These are phyloP conservation scores for Amniataba percoides DNA, from an alignment of 2,797 vertebrate genomes.

Conservation along the genomic window DNA sequence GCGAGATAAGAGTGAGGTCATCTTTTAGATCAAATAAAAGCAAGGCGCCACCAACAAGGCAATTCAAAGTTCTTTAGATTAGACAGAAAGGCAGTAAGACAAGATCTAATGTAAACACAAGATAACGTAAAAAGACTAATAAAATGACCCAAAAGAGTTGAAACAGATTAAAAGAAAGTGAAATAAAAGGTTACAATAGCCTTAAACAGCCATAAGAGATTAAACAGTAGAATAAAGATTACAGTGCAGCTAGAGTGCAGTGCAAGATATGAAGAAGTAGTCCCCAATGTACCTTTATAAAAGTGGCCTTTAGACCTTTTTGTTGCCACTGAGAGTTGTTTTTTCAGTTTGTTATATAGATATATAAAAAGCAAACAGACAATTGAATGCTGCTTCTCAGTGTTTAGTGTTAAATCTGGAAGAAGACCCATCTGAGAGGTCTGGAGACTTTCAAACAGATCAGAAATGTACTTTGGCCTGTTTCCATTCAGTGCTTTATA, in stretches of 20 bases:
- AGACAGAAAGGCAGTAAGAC: neutral
- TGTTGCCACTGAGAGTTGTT: too few relatives aligned
- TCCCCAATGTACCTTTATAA: neutral
- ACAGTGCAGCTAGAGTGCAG: neutral
- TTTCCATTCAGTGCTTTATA: too few relatives aligned
- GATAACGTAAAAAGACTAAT: neutral
- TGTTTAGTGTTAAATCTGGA: neutral
- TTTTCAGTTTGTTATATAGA: neutral
- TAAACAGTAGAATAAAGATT: neutral
- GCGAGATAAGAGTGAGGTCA: neutral
- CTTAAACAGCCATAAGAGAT: neutral
- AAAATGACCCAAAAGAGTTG: neutral
- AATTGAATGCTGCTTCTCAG: neutral
- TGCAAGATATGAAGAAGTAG: neutral
- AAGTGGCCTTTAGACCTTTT: neutral
- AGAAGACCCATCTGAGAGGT: neutral
- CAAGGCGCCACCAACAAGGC: slow-evolving; percentile 7
- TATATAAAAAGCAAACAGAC: too few relatives aligned
- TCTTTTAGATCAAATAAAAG: slow-evolving; percentile 11
- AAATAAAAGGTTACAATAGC: neutral
- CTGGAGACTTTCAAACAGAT: neutral
- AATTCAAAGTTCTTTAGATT: neutral
- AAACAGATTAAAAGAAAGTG: neutral
- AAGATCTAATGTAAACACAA: neutral
- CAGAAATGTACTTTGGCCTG: neutral